A percentile compares a stretch with the other conserved stretches of the same genome.
phyloP scores from a whole-genome alignment of 2,113 vertebrate species.

The Peromyscus californicus region DNA sequence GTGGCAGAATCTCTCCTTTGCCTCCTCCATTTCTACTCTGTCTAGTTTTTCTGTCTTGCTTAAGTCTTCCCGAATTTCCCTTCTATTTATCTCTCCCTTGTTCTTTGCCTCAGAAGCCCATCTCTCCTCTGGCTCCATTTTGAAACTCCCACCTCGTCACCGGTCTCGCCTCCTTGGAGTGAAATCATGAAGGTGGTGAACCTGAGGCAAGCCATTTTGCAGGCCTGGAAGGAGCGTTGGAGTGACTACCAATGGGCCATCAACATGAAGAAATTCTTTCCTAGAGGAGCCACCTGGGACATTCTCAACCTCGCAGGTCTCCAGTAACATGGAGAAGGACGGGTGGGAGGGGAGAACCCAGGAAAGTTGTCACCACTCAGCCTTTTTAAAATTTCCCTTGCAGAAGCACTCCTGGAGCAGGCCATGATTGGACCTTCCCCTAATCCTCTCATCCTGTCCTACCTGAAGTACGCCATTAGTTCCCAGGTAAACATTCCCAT shows the following conservation, averaged over 20 bases:
- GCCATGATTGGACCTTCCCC: constrained; percentile 98
- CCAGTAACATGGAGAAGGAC: constrained; percentile 14
- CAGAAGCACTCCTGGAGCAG: constrained; percentile 98
- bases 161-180: background rate
- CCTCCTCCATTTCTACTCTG: background rate
- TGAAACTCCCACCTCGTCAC: background rate
- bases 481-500: constrained; percentile 92
- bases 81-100: background rate
- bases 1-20: background rate
- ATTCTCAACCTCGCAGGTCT: constrained; percentile 97
- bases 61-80: background rate
- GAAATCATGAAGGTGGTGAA: constrained; percentile 96
- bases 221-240: constrained; percentile 99
- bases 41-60: background rate
- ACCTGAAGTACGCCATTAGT: constrained; percentile 98
- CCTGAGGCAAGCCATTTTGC: constrained; percentile 97
- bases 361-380: background rate
- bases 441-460: constrained; percentile 98
- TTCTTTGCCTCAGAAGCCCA: background rate
- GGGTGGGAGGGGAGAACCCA: background rate
- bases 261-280: constrained; percentile 98
- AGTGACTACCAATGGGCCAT: constrained; percentile 98
- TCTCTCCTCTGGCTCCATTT: background rate
- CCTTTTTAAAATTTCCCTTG: constrained; percentile 61
- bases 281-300: constrained; percentile 97